phyloP scores from a whole-genome alignment of 2,797 vertebrate species.

The Tenualosa thibaudeaui region DNA sequence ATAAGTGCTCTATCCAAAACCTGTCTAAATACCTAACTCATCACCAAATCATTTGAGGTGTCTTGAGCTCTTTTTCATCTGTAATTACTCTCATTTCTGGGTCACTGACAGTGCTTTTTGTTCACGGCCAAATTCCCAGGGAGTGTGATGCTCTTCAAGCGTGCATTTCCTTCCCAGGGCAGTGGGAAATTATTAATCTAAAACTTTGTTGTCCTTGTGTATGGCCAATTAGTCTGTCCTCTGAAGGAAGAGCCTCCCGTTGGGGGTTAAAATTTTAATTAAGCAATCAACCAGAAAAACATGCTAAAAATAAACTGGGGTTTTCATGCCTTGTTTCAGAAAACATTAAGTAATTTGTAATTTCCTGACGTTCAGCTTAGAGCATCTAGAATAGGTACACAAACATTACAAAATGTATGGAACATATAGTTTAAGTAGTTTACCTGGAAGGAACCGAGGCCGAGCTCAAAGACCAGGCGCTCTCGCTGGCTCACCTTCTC shows the following conservation, averaged over 20 bases:
- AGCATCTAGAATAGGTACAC: neutral
- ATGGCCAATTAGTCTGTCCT: neutral
- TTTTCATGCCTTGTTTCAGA: neutral
- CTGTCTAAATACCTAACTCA: neutral
- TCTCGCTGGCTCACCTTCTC: slow-evolving; percentile 96
- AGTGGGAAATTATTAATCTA: neutral
- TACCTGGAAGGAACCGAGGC: slow-evolving; percentile 97
- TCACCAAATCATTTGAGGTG: neutral
- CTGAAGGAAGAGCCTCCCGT: neutral
- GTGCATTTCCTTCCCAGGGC: neutral
- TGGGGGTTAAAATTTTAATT: neutral
- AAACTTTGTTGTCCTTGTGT: neutral
- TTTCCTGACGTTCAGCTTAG: neutral
- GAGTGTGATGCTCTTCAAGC: neutral
- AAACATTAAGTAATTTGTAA: neutral
- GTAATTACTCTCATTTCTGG: slow-evolving; percentile 17
- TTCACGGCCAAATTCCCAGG: neutral
- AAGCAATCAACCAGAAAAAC: neutral
- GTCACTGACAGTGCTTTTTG: neutral
- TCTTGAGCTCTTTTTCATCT: neutral
- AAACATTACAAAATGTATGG: neutral
- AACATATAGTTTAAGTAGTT: neutral
- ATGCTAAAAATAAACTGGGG: neutral
- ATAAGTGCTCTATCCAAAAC: neutral
- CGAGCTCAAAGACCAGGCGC: slow-evolving; percentile 94